Conservation (phyloP, 1,140 invertebrate genomes). For the Liolophura sinensis region DNA sequence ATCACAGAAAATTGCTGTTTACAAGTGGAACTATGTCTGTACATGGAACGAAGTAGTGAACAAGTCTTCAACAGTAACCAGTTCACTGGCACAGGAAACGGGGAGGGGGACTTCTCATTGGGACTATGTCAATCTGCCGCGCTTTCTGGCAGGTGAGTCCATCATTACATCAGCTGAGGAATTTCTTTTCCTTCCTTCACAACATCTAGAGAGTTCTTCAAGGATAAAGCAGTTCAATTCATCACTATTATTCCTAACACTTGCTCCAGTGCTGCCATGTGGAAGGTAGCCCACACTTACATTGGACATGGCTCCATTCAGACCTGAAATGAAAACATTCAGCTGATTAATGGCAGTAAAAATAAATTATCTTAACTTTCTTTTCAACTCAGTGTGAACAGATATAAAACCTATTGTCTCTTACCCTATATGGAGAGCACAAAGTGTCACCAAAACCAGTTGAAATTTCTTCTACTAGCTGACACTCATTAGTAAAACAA, state of each 20-base stretch:
- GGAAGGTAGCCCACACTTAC: slow-evolving; percentile 47
- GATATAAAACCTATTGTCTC: no score
- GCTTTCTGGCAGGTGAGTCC: slow-evolving; percentile 72
- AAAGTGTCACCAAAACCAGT: no score
- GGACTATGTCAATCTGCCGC: slow-evolving; percentile 57
- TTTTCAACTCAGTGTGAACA: neutral
- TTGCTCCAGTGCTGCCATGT: slow-evolving; percentile 16
- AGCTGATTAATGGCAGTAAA: neutral
- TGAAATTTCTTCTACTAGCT: no score
- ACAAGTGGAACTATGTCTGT: no score
- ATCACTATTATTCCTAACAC: slow-evolving; percentile 52
- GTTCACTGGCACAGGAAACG: neutral
- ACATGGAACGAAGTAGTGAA: no score
- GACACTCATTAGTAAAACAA: no score
- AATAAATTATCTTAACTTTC: neutral
- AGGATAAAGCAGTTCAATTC: slow-evolving; percentile 77
- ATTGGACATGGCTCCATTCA: slow-evolving; percentile 59
- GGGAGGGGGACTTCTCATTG: slow-evolving; percentile 21
- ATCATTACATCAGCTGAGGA: slow-evolving; percentile 62
- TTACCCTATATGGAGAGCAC: no score
- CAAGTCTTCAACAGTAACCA: no score
- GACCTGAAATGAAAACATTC: slow-evolving; percentile 34
- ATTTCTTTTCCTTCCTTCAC: slow-evolving; percentile 66
- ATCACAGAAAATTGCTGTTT: no score
- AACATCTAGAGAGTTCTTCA: slow-evolving; percentile 74